Evolutionary conservation across 2,113 vertebrate genomes (phyloP), one percentile per base, ranked within the genome.

Genomic region (Hylia prasina): DNA sequence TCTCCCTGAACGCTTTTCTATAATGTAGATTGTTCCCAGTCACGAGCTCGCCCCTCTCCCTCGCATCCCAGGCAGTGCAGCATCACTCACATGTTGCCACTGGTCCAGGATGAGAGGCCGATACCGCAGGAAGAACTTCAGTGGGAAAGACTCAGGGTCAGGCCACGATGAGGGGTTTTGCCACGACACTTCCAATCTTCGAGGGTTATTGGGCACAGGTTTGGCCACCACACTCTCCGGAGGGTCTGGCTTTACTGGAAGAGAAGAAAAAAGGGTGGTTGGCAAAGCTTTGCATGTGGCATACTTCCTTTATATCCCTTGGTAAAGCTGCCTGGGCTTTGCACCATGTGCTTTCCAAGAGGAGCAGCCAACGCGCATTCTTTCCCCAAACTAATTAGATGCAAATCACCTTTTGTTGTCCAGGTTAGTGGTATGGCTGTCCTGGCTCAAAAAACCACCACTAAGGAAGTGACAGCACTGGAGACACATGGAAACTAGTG

Each of bases 91-190:
- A 2, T 99, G 99, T 89, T 99, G 99, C 99, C 99, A 99, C 91
- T 98, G 98, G 94, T 99, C 99, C 91, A 98, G 97, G 97, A 99
- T 99, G 82, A 99, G 98, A 2, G 99, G 99, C 19, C 99, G 98
- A 95, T 99, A 99, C 33, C 99, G 98, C 68, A 99, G 98, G 96
- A 99, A 99, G 97, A 99, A 99, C 92, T 99, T 99, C 82, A 99
- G 98, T 0, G 99, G 99, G 90, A 99, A 99, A 79, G 98, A 99
- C 9, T 99, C 99, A 0, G 99, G 99, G 63, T 99, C 99, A 0
- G 99, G 99, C 99, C 99, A 99, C 11, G 99, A 98, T 0, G 98
- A 98, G 1, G 99, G 99, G 40, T 98, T 99, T 93, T 98, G 98
- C 99, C 99, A 99, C 4, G 98, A 98, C 76, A 99, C 99, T 92